phyloP scores from a whole-genome alignment of 2,888 invertebrate genomes.

The Macroteleia sp. region DNA sequence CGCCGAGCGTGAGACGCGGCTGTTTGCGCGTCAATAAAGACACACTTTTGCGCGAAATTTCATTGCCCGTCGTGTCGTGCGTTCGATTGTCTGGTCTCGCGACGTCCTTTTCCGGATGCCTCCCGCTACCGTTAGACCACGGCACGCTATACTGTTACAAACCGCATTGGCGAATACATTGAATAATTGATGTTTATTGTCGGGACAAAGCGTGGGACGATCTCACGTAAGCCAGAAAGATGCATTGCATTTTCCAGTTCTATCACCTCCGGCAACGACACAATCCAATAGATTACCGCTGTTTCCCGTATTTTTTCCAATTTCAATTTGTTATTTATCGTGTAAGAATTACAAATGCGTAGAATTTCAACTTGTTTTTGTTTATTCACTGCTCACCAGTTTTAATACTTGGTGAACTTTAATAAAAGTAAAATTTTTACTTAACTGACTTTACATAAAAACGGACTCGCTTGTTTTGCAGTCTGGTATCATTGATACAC shows the following conservation, averaged over 20 bases:
- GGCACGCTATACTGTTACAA: slow-evolving; percentile 36
- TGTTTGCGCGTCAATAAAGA: slow-evolving; percentile 31
- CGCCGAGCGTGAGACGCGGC: slow-evolving; percentile 24
- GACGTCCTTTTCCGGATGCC: slow-evolving; percentile 55
- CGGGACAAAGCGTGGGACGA: slow-evolving; percentile 58
- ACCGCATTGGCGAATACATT: slow-evolving; percentile 49
- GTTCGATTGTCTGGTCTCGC: slow-evolving; percentile 17
- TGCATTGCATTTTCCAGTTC: slow-evolving; percentile 43
- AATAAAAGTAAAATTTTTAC: too few relatives aligned
- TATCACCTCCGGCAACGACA: slow-evolving; percentile 14
- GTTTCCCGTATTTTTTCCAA: too few relatives aligned
- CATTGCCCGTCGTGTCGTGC: slow-evolving; percentile 16
- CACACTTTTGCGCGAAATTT: slow-evolving; percentile 42
- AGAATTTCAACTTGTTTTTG: too few relatives aligned
- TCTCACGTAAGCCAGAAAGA: slow-evolving; percentile 49
- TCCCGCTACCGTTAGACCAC: slow-evolving; percentile 44
- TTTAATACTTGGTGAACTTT: too few relatives aligned
- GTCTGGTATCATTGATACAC: too few relatives aligned
- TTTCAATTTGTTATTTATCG: too few relatives aligned
- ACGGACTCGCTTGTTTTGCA: too few relatives aligned
- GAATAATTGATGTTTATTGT: slow-evolving; percentile 66
- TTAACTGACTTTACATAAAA: too few relatives aligned
- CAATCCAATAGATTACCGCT: slow-evolving; percentile 7
- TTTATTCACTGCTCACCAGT: too few relatives aligned
- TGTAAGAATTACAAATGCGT: too few relatives aligned